Conservation (phyloP, 2,888 invertebrate genomes). For the Tipula helvola region DNA sequence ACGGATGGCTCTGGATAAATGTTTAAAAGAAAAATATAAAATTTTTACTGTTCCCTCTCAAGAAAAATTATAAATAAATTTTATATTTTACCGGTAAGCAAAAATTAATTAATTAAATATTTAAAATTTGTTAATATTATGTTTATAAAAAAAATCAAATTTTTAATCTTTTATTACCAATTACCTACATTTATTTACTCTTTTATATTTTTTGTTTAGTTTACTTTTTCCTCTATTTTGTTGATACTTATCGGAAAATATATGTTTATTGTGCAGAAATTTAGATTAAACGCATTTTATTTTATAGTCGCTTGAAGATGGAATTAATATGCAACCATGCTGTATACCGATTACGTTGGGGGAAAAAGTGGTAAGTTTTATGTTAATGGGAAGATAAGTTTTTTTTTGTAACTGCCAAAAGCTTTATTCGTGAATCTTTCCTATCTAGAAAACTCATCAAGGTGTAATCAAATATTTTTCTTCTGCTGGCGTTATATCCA, state of each 20-base stretch:
- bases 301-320: background rate
- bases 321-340: no score
- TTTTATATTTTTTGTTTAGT: background rate
- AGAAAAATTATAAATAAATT: background rate
- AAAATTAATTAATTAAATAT: background rate
- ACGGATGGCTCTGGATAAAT: background rate
- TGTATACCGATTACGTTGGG: no score
- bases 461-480: no score
- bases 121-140: conserved; percentile 4
- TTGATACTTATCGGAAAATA: conserved; percentile 4
- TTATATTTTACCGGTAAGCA: conserved; percentile 4
- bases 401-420: no score
- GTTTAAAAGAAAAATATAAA: background rate
- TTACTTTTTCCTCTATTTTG: background rate
- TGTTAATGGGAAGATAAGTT: no score
- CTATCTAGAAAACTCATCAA: no score
- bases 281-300: background rate
- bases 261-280: conserved; percentile 4
- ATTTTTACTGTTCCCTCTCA: background rate
- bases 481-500: no score
- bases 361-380: no score
- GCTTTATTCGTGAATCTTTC: no score
- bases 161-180: background rate
- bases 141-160: background rate
- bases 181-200: background rate